These are phyloP conservation scores for Epirrhoe alternata DNA, from an alignment of 2,888 invertebrate genomes.

Conservation along the genomic window DNA sequence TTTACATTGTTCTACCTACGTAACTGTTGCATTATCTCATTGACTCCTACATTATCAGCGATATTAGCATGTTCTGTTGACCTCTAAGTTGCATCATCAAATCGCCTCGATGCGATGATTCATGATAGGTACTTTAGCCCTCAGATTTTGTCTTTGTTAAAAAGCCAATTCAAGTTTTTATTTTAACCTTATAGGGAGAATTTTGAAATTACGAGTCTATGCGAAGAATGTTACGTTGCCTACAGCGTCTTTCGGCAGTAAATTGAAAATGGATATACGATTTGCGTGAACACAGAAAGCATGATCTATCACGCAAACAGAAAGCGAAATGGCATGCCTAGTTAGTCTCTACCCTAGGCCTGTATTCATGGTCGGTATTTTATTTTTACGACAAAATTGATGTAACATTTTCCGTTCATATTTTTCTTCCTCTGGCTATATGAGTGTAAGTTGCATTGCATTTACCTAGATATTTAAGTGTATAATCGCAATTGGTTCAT, in stretches of 20 bases:
- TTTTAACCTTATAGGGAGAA: constrained; percentile 18
- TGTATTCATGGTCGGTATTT: constrained; percentile 5
- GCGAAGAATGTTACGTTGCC: constrained; percentile 23
- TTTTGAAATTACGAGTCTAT: constrained; percentile 21
- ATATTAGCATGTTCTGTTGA: constrained; percentile 37
- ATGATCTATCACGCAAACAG: constrained; percentile 25
- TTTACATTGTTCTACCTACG: constrained; percentile 23
- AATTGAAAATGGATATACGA: constrained; percentile 18
- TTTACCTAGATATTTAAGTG: too few species aligned
- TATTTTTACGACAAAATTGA: constrained; percentile 7
- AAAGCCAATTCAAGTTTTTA: constrained; percentile 24
- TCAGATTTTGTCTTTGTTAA: constrained; percentile 18
- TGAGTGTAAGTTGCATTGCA: too few species aligned
- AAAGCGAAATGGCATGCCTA: constrained; percentile 23
- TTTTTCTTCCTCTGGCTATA: not conserved
- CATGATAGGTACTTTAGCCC: constrained; percentile 29
- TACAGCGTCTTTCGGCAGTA: constrained; percentile 22
- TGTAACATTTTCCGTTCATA: not conserved
- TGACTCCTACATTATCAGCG: constrained; percentile 38
- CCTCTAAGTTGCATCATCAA: constrained; percentile 44
- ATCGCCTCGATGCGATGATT: constrained; percentile 34
- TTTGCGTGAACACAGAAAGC: constrained; percentile 22
- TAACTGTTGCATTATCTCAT: constrained; percentile 27
- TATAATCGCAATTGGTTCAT: not conserved
- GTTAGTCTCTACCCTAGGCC: constrained; percentile 2